These are phyloP conservation scores for Hydropotes inermis DNA, from an alignment of 2,113 vertebrate species.

Conservation along the genomic window DNA sequence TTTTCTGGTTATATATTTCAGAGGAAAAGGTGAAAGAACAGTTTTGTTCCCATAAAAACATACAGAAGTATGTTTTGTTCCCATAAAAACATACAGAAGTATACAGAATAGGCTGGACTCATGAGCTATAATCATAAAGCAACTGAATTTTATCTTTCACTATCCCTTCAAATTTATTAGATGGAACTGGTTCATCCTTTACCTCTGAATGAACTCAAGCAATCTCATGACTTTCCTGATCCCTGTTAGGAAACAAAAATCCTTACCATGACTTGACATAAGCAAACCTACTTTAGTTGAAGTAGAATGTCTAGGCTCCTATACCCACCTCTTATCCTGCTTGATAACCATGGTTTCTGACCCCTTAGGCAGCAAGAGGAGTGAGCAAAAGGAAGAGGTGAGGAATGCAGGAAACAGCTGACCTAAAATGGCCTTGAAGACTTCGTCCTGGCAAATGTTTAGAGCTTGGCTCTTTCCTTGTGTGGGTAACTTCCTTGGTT, in stretches of 20 bases:
- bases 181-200: neutral
- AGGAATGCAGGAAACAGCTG: neutral
- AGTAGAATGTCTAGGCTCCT: neutral
- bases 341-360: neutral
- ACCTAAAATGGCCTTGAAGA: neutral
- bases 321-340: neutral
- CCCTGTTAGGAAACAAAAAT: neutral
- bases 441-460: neutral
- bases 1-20: neutral
- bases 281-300: neutral
- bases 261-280: neutral
- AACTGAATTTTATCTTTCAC: neutral
- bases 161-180: neutral
- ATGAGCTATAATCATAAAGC: neutral
- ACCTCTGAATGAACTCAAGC: neutral
- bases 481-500: neutral
- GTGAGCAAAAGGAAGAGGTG: neutral
- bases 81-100: neutral
- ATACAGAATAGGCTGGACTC: neutral
- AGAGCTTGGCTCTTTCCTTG: neutral
- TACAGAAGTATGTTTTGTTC: neutral
- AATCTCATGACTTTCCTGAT: neutral
- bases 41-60: neutral
- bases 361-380: neutral
- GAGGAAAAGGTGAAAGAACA: neutral